Conservation (phyloP, 2,113 vertebrate genomes). For the Anser cygnoides region DNA sequence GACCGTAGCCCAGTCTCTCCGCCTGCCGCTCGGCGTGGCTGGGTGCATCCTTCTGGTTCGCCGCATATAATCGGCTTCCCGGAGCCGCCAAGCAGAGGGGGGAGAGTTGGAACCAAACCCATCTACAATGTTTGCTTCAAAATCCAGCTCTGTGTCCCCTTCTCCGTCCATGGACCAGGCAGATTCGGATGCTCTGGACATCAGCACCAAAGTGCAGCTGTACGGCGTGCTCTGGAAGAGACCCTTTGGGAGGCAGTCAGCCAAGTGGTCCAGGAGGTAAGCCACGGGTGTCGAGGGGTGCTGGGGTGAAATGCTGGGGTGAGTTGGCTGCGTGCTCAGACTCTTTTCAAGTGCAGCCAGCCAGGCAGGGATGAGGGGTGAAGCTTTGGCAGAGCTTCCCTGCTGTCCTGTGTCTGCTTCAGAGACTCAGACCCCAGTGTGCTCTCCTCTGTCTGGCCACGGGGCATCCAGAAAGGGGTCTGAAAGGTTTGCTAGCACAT, state of each 20-base stretch:
- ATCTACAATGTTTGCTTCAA: slow-evolving; percentile 81
- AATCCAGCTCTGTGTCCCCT: slow-evolving; percentile 79
- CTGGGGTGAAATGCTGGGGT: neutral
- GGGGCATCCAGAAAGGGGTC: neutral
- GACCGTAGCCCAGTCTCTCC: slow-evolving; percentile 40
- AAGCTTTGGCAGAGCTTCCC: neutral
- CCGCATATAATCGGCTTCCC: slow-evolving; percentile 63
- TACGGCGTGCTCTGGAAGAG: slow-evolving; percentile 96
- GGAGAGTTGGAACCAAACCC: neutral
- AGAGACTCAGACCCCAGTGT: accelerated
- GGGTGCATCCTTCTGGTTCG: slow-evolving; percentile 45
- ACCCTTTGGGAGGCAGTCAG: slow-evolving; percentile 91
- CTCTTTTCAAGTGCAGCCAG: neutral
- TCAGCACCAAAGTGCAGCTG: slow-evolving; percentile 98
- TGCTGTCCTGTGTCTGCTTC: neutral
- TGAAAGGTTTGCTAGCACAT: neutral
- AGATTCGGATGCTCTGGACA: slow-evolving; percentile 88
- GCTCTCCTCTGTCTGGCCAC: neutral
- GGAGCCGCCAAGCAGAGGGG: neutral
- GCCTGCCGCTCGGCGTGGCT: neutral
- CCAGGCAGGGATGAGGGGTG: neutral
- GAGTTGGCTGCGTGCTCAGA: neutral
- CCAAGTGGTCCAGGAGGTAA: slow-evolving; percentile 97
- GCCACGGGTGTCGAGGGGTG: neutral
- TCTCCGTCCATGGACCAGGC: slow-evolving; percentile 92